A percentile compares a stretch with the other conserved stretches of the same genome.
These are phyloP conservation scores for Heptranchias perlo DNA, from an alignment of 2,113 vertebrate genomes.

Conservation along the genomic window DNA sequence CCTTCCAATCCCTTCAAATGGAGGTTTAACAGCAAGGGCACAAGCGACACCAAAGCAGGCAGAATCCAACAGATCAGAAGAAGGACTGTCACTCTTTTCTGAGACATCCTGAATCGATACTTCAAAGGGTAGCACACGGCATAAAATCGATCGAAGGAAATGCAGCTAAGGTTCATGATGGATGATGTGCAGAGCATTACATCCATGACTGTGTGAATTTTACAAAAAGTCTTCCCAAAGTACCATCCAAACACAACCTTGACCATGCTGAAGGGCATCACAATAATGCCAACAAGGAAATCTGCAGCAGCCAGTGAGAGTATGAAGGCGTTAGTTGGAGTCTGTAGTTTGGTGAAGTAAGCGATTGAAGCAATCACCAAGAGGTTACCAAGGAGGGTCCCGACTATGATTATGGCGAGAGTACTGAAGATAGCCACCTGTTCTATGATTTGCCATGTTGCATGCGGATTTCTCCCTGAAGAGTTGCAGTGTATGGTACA, in stretches of 20 bases:
- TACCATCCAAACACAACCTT: conserved; percentile 39
- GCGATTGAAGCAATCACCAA: conserved; percentile 41
- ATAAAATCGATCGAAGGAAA: conserved; percentile 44
- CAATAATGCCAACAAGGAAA: conserved; percentile 42
- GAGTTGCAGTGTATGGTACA: neutral
- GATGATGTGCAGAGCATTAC: conserved; percentile 41
- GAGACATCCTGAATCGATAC: conserved; percentile 40
- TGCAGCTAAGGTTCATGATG: conserved; percentile 44
- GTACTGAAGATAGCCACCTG: neutral
- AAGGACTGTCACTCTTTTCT: neutral
- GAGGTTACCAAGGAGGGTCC: conserved; percentile 41
- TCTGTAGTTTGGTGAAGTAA: conserved; percentile 41
- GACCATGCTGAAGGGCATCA: conserved; percentile 46
- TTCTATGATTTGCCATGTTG: neutral
- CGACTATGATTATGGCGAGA: neutral
- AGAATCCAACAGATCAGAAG: conserved; percentile 18
- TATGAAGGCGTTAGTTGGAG: conserved; percentile 41
- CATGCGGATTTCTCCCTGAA: neutral
- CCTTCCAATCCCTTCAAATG: neutral
- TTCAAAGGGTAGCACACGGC: conserved; percentile 42
- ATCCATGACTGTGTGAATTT: conserved; percentile 41
- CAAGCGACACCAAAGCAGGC: neutral
- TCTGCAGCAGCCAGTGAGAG: conserved; percentile 42
- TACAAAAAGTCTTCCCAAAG: conserved; percentile 42
- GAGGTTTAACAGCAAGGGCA: conserved; percentile 6